A percentile compares a stretch with the other conserved stretches of the same genome.
Conservation (phyloP, 2,113 vertebrate genomes). For the Prionailurus bengalensis region DNA sequence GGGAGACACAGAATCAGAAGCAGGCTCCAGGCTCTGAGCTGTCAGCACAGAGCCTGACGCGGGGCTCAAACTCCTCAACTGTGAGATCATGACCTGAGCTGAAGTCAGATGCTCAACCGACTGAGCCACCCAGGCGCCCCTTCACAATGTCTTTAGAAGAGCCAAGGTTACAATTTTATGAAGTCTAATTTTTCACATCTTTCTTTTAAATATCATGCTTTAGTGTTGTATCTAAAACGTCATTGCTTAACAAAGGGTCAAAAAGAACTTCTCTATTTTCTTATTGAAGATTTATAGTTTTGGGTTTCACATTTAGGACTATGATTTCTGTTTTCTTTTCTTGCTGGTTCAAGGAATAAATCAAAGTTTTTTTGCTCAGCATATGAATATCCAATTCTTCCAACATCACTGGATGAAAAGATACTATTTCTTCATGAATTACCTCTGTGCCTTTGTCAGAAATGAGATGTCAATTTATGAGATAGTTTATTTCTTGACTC, state of each 20-base stretch:
- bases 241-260: background rate
- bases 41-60: too few relatives aligned
- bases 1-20: too few relatives aligned
- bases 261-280: background rate
- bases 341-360: background rate
- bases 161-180: background rate
- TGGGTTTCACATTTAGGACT: background rate
- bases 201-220: background rate
- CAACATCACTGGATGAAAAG: background rate
- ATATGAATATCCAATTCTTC: background rate
- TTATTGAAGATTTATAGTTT: background rate
- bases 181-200: background rate
- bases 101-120: too few relatives aligned
- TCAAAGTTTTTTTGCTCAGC: background rate
- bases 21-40: too few relatives aligned
- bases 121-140: too few relatives aligned
- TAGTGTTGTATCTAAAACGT: background rate
- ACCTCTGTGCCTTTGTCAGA: background rate
- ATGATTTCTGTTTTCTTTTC: background rate
- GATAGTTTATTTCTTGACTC: background rate
- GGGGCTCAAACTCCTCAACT: accelerated
- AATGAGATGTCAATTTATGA: background rate
- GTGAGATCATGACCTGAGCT: too few relatives aligned
- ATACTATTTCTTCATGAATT: background rate
- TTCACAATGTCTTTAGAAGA: background rate